Percentiles rank a stretch among this genome's conserved stretches.
Evolutionary conservation across 2,888 invertebrate genomes (phyloP).

Genomic region (Drosophila phalerata): DNA sequence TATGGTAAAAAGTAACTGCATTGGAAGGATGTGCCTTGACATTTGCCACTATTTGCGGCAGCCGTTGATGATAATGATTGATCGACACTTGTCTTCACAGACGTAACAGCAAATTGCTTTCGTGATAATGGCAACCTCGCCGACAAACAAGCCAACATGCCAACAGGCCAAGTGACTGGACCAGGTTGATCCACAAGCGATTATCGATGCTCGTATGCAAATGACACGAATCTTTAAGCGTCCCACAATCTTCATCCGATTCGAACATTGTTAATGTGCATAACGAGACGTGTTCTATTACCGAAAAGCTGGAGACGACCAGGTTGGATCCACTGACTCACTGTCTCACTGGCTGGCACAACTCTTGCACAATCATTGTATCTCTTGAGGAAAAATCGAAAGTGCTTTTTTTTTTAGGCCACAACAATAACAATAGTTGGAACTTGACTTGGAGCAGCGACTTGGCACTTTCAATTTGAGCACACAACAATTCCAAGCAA

Average conservation of each 20-base stretch:
- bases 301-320: slow-evolving; percentile 39
- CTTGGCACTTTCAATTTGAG: slow-evolving; percentile 16
- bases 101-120: slow-evolving; percentile 51
- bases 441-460: slow-evolving; percentile 6
- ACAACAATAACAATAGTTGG: slow-evolving; percentile 14
- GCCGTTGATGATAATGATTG: slow-evolving; percentile 62
- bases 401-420: slow-evolving; percentile 39
- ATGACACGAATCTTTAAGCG: slow-evolving; percentile 58
- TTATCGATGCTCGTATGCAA: slow-evolving; percentile 59
- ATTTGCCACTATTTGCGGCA: slow-evolving; percentile 53
- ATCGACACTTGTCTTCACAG: slow-evolving; percentile 46
- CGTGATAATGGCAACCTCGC: slow-evolving; percentile 62
- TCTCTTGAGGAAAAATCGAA: slow-evolving; percentile 48
- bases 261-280: slow-evolving; percentile 55
- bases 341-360: slow-evolving; percentile 27
- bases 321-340: slow-evolving; percentile 31
- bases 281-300: slow-evolving; percentile 74
- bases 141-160: slow-evolving; percentile 6
- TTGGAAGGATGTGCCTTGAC: slow-evolving; percentile 74
- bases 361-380: slow-evolving; percentile 46
- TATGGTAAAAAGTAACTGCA: slow-evolving; percentile 36
- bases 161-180: slow-evolving; percentile 14
- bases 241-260: slow-evolving; percentile 41
- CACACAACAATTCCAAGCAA: slow-evolving; percentile 29
- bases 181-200: slow-evolving; percentile 24